These are phyloP conservation scores for Deroptyus accipitrinus DNA, from an alignment of 2,113 vertebrate species.

Conservation along the genomic window DNA sequence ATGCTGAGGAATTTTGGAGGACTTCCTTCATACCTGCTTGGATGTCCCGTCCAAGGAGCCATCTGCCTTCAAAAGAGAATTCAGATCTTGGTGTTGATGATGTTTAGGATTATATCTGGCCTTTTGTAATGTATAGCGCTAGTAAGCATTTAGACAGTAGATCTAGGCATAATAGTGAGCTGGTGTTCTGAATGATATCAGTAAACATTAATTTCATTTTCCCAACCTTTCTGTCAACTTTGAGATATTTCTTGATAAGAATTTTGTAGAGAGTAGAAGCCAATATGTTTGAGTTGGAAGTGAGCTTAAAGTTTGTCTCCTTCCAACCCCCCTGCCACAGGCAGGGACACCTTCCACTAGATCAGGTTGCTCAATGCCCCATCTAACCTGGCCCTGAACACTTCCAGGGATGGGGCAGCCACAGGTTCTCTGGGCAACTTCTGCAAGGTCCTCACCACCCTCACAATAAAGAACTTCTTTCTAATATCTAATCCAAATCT, in stretches of 20 bases:
- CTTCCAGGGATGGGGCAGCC: background rate
- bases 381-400: background rate
- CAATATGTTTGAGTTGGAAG: background rate
- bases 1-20: background rate
- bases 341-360: background rate
- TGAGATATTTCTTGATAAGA: background rate
- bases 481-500: background rate
- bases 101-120: background rate
- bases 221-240: background rate
- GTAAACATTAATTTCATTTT: background rate
- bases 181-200: background rate
- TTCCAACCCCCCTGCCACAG: background rate
- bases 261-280: background rate
- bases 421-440: background rate
- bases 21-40: background rate
- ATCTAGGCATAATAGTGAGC: background rate
- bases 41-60: background rate
- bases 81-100: background rate
- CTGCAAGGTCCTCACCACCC: background rate
- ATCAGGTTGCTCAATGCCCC: background rate
- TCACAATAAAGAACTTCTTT: background rate
- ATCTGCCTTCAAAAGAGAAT: background rate
- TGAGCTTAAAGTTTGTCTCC: background rate
- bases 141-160: background rate
- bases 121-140: background rate